These are phyloP conservation scores for Poecilia gillii DNA, from an alignment of 2,797 vertebrate genomes.

Conservation along the genomic window DNA sequence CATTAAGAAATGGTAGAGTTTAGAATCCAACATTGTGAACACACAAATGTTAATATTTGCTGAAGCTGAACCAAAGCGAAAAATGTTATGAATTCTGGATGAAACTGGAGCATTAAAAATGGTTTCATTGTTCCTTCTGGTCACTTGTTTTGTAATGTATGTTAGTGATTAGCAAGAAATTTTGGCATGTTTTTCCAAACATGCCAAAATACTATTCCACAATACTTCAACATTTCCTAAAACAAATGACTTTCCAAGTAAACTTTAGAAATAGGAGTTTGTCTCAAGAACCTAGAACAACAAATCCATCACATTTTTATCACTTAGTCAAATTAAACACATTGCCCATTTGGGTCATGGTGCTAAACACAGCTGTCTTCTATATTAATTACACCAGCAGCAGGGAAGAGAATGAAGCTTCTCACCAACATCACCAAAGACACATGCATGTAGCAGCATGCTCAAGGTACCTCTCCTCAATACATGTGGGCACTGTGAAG, in stretches of 20 bases:
- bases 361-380: not conserved
- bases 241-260: not conserved
- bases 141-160: not conserved
- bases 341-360: not conserved
- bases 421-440: constrained; percentile 37
- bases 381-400: constrained; percentile 55
- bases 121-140: not conserved
- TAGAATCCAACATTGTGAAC: not conserved
- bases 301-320: not conserved
- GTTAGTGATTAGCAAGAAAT: not conserved
- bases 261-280: too few species aligned
- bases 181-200: not conserved
- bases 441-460: constrained; percentile 65
- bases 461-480: constrained; percentile 77
- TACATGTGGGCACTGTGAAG: constrained; percentile 58
- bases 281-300: not conserved
- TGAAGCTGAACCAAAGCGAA: not conserved
- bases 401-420: constrained; percentile 61
- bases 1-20: not conserved
- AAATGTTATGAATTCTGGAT: not conserved
- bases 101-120: not conserved
- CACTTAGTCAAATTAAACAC: not conserved
- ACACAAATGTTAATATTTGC: not conserved
- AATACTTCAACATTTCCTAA: not conserved
- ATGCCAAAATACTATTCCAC: not conserved